Evolutionary conservation across 2,113 vertebrate genomes (phyloP).

Genomic region (Thryonomys swinderianus): DNA sequence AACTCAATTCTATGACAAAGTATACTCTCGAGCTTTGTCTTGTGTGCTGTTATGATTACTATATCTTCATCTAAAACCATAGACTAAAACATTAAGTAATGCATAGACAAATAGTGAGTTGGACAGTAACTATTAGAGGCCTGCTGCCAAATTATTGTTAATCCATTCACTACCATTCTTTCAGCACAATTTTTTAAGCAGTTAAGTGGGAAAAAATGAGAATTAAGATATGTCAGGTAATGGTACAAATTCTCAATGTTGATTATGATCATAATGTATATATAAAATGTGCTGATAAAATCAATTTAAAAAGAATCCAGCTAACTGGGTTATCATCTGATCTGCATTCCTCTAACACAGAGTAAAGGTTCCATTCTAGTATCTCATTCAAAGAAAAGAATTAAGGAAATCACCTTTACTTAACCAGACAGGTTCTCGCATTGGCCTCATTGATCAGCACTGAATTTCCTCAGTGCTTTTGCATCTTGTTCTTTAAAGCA

Average conservation of each 20-base stretch:
- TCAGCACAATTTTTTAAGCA: slow-evolving; percentile 23
- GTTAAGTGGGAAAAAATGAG: background rate
- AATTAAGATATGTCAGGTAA: too few relatives aligned
- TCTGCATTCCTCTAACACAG: background rate
- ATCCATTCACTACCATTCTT: slow-evolving; percentile 1
- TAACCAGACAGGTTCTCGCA: slow-evolving; percentile 38
- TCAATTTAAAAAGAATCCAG: background rate
- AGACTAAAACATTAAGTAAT: slow-evolving; percentile 46
- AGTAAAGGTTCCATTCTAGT: slow-evolving; percentile 54
- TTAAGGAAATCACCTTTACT: slow-evolving; percentile 45
- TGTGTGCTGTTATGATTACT: slow-evolving; percentile 29
- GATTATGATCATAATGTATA: too few relatives aligned
- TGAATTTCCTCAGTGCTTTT: slow-evolving; percentile 52
- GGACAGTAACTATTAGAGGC: background rate
- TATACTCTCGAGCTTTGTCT: slow-evolving; percentile 45
- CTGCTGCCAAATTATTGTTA: slow-evolving; percentile 40
- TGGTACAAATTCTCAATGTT: too few relatives aligned
- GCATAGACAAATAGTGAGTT: background rate
- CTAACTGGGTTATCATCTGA: slow-evolving; percentile 28
- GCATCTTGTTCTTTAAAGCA: slow-evolving; percentile 23
- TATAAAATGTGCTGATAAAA: too few relatives aligned
- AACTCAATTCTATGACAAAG: slow-evolving; percentile 49
- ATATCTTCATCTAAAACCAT: slow-evolving; percentile 35
- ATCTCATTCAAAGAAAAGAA: slow-evolving; percentile 44
- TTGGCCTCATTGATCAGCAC: slow-evolving; percentile 38